Evolutionary conservation across 1,140 invertebrate genomes (phyloP).

Genomic region (Aphaenogaster ashmeadi): DNA sequence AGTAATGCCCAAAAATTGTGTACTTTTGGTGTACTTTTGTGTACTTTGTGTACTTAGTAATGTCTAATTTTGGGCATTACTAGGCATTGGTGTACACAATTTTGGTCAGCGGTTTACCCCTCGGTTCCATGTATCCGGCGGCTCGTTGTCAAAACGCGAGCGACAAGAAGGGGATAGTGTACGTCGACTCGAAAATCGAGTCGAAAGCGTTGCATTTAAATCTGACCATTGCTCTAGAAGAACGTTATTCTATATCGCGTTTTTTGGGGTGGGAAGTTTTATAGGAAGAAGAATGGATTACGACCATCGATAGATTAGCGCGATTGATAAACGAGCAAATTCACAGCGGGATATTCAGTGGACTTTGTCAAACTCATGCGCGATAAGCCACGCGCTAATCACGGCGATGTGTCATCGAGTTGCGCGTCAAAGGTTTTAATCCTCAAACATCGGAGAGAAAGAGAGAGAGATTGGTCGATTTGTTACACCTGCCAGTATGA

Average conservation of each 20-base stretch:
- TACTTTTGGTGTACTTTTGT: too few relatives aligned
- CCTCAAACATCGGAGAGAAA: slow-evolving; percentile 58
- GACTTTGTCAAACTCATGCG: slow-evolving; percentile 25
- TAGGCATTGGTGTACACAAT: too few relatives aligned
- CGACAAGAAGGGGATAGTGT: background rate
- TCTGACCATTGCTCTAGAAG: background rate
- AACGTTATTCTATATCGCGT: background rate
- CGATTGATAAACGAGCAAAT: slow-evolving; percentile 19
- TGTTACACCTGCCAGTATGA: slow-evolving; percentile 33
- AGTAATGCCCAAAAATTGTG: too few relatives aligned
- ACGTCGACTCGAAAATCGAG: background rate
- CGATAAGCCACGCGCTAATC: slow-evolving; percentile 62
- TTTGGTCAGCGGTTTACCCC: too few relatives aligned
- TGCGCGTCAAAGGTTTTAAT: slow-evolving; percentile 74
- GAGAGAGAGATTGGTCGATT: slow-evolving; percentile 40
- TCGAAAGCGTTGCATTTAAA: background rate
- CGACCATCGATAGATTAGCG: background rate
- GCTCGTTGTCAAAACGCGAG: background rate
- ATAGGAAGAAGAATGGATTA: slow-evolving; percentile 22
- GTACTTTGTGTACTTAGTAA: too few relatives aligned
- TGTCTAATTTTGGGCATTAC: too few relatives aligned
- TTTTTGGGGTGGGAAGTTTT: background rate
- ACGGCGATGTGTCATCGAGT: slow-evolving; percentile 66
- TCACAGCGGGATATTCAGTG: background rate
- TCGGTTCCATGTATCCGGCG: background rate